Conservation (phyloP, 92 coral and sea anemone genomes). For the Umimayanthus kanabou region DNA sequence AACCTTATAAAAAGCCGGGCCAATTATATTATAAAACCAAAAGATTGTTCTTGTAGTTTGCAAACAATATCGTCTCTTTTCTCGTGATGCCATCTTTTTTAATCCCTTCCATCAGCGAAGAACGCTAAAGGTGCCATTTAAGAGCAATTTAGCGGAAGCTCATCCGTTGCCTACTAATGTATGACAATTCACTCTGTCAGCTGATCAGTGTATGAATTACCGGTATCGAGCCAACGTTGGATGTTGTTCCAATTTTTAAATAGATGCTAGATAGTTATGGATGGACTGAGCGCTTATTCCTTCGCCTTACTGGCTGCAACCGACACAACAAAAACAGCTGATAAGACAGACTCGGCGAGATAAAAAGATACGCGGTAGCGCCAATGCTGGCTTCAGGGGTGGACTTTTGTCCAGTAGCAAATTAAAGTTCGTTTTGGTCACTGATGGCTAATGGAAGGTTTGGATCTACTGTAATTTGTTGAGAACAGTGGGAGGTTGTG, state of each 20-base stretch:
- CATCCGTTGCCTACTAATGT: neutral
- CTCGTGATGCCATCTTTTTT: neutral
- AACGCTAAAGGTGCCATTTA: neutral
- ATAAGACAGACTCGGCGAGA: constrained; percentile 11
- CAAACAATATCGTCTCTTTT: too few species aligned
- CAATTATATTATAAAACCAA: neutral
- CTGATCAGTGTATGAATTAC: neutral
- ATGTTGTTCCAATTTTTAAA: neutral
- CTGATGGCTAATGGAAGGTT: neutral
- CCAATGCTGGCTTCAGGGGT: neutral
- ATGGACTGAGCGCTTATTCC: neutral
- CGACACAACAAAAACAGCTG: neutral
- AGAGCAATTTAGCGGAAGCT: neutral
- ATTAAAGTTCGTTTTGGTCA: neutral
- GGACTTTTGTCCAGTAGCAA: neutral
- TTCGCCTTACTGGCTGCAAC: neutral
- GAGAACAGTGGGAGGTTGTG: constrained; percentile 30
- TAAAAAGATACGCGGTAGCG: neutral
- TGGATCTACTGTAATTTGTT: neutral
- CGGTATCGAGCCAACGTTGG: neutral
- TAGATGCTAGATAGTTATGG: neutral
- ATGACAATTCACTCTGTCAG: neutral
- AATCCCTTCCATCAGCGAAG: neutral
- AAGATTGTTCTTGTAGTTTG: neutral
- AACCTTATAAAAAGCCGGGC: neutral